Percentiles rank a stretch among this genome's conserved stretches.
These are phyloP conservation scores for Leptothorax acervorum DNA, from an alignment of 2,888 invertebrate genomes.

Conservation along the genomic window DNA sequence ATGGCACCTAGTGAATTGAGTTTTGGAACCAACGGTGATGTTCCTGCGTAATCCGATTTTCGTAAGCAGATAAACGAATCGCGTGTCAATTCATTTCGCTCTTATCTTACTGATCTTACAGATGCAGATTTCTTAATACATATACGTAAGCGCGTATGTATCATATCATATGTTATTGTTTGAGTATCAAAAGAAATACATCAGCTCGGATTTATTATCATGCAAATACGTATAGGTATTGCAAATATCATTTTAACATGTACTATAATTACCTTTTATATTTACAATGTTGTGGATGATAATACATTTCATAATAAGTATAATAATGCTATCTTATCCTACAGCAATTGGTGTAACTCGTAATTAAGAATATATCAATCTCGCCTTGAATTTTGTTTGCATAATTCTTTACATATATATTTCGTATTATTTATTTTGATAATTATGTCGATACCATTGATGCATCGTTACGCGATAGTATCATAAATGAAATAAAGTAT, in stretches of 20 bases:
- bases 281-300: slow-evolving; percentile 2
- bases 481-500: slow-evolving; percentile 15
- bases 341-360: background rate
- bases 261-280: slow-evolving; percentile 14
- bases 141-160: background rate
- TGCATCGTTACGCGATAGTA: background rate
- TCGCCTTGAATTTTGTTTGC: slow-evolving; percentile 17
- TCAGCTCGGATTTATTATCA: background rate
- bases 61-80: slow-evolving; percentile 60
- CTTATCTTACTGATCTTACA: background rate
- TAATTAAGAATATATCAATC: slow-evolving; percentile 11
- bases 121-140: too few relatives aligned
- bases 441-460: background rate
- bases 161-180: background rate
- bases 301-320: slow-evolving; percentile 28
- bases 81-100: slow-evolving; percentile 40
- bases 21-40: slow-evolving; percentile 55
- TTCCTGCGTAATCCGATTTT: slow-evolving; percentile 60
- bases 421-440: background rate
- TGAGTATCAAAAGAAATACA: background rate
- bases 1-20: slow-evolving; percentile 57
- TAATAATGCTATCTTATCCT: slow-evolving; percentile 18
- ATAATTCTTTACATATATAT: background rate
- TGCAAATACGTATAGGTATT: background rate
- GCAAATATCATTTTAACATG: slow-evolving; percentile 9